Evolutionary conservation across 2,797 vertebrate genomes (phyloP).

Genomic region (Hapalemur alaotrensis): DNA sequence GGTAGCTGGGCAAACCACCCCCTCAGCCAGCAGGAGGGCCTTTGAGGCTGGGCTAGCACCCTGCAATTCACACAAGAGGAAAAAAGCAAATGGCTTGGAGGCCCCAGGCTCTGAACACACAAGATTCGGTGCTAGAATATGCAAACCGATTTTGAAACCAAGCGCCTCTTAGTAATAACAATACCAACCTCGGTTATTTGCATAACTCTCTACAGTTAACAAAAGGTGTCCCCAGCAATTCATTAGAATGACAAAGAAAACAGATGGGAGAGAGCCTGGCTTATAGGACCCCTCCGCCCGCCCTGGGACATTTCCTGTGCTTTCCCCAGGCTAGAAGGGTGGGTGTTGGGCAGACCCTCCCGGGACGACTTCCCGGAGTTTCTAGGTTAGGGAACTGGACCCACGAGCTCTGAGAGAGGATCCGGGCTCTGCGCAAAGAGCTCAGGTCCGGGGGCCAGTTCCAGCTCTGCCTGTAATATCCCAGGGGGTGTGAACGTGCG

Average conservation of each 20-base stretch:
- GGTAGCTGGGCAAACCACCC: neutral
- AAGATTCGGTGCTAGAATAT: neutral
- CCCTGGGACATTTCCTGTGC: neutral
- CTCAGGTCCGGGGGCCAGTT: neutral
- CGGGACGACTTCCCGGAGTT: neutral
- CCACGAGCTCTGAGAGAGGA: neutral
- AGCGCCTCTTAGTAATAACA: neutral
- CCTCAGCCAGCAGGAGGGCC: neutral
- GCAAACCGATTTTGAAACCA: conserved; percentile 22
- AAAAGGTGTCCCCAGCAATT: neutral
- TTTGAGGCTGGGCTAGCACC: neutral
- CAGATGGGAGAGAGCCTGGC: neutral
- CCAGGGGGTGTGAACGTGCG: neutral
- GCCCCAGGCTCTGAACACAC: neutral
- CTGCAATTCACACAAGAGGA: neutral
- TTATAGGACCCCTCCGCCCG: fast-evolving
- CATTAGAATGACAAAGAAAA: conserved; percentile 38
- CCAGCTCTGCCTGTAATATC: neutral
- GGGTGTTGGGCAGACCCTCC: neutral
- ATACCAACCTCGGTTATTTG: neutral
- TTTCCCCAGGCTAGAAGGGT: no score
- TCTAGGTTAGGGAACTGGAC: neutral
- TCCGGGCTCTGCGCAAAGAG: fast-evolving
- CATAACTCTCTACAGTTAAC: neutral
- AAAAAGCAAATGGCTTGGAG: fast-evolving